phyloP scores from a whole-genome alignment of 2,113 vertebrate species.

The Oryzias melastigma region DNA sequence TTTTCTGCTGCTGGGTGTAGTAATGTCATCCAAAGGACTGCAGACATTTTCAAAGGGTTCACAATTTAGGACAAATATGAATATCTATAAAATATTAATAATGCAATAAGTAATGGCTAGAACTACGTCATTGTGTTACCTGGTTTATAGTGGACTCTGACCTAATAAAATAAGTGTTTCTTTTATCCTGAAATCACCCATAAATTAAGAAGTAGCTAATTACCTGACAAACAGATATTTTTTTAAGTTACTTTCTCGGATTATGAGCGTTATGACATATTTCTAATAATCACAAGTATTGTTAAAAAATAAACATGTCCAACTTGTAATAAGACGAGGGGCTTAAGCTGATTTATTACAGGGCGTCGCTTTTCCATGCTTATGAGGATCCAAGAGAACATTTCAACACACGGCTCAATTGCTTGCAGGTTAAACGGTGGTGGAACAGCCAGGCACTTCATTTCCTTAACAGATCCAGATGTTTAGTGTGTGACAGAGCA shows the following conservation, averaged over 20 bases:
- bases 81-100: too few relatives aligned
- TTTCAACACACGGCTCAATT: conserved; percentile 73
- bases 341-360: conserved; percentile 61
- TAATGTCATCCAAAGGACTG: too few relatives aligned
- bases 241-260: conserved; percentile 13
- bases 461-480: conserved; percentile 74
- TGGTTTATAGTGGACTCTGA: too few relatives aligned
- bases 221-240: conserved; percentile 1
- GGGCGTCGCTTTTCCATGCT: conserved; percentile 36
- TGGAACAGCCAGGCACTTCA: conserved; percentile 53
- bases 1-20: too few relatives aligned
- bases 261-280: conserved; percentile 25
- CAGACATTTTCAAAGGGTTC: too few relatives aligned
- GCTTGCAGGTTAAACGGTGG: conserved; percentile 74
- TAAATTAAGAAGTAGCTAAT: background rate
- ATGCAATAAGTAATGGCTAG: too few relatives aligned
- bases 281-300: conserved; percentile 45
- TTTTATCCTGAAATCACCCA: background rate
- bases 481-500: conserved; percentile 56
- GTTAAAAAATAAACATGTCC: conserved; percentile 21
- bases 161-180: too few relatives aligned
- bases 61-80: too few relatives aligned
- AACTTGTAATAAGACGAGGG: conserved; percentile 19
- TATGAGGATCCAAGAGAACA: conserved; percentile 57
- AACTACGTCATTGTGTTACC: too few relatives aligned